Base-by-base conservation (phyloP, 2,888 invertebrate species). In the Oscheius sp. region DNA sequence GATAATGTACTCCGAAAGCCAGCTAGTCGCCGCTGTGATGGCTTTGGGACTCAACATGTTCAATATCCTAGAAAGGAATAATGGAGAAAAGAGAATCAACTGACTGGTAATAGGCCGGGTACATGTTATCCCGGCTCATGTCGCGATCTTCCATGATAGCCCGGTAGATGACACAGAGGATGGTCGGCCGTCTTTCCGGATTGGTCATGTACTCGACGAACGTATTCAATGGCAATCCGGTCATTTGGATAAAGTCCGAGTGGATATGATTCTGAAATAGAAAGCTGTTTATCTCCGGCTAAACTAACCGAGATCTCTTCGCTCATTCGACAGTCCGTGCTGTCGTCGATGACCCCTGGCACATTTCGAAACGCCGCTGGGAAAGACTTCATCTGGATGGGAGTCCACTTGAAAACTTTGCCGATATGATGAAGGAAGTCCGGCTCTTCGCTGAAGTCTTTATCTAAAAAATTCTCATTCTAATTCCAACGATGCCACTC, bases 81-180 rank as follows among this genome's bases (percentile, higher is more conserved):
- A 66, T 16, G 16, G 12, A n/a, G 21, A 18, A 23, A 52, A 13
- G 56, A 55, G 13, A 58, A 56, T 25, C 25, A 12, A 56, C 64
- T 12, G 5, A 72, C 72, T 55, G 66, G 18, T 66, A 72, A 43
- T 29, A 72, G 18, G 46, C 45, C 16, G 53, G 35, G 13, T 55
- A 66, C 45, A 56, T 53, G 16, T 13, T 29, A 5, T 21, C 49
- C 35, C 35, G 49, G 13, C 25, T 12, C n/a, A n/a, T n/a, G 59
- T 64, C 64, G 1, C n/a, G 13, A 23, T 45, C 49, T 16, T 66
- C 66, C 9, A 66, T 29, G 29, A 66, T 66, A n/a, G 68, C 56
- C 7, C 58, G 61, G 59, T 59, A 73, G n/a, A 73, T 73, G 49
- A 69, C 68, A 58, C 68, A 58, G 16, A 69, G 29, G 16, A 69